phyloP scores from a whole-genome alignment of 2,888 invertebrate genomes.

The Ormia ochracea region DNA sequence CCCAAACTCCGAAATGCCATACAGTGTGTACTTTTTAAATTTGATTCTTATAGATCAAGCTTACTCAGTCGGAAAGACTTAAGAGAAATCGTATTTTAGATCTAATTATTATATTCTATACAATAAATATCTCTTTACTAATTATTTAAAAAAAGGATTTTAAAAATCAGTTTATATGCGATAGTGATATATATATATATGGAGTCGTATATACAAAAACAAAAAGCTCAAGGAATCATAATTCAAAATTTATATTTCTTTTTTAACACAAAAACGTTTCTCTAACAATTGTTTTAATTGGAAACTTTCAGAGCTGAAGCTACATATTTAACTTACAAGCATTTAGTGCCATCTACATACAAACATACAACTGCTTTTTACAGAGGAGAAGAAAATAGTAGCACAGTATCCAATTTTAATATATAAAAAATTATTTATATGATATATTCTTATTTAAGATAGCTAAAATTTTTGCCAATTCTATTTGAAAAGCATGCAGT shows the following conservation, averaged over 20 bases:
- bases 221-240: no score
- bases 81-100: no score
- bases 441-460: not conserved
- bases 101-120: no score
- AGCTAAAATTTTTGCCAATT: not conserved
- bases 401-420: not conserved
- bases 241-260: not conserved
- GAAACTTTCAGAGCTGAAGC: not conserved
- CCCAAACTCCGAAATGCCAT: no score
- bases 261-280: not conserved
- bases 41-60: no score
- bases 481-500: slow-evolving; percentile 9
- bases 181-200: no score
- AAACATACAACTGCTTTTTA: not conserved
- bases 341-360: not conserved
- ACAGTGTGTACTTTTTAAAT: no score
- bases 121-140: no score
- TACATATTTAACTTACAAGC: not conserved
- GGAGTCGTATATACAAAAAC: no score
- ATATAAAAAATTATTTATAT: not conserved
- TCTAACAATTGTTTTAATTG: not conserved
- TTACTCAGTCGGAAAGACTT: no score
- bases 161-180: no score
- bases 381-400: not conserved
- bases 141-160: no score